Evolutionary conservation across 2,888 invertebrate species (phyloP), one percentile per base, ranked within the genome.

Genomic region (Sesamia inferens): DNA sequence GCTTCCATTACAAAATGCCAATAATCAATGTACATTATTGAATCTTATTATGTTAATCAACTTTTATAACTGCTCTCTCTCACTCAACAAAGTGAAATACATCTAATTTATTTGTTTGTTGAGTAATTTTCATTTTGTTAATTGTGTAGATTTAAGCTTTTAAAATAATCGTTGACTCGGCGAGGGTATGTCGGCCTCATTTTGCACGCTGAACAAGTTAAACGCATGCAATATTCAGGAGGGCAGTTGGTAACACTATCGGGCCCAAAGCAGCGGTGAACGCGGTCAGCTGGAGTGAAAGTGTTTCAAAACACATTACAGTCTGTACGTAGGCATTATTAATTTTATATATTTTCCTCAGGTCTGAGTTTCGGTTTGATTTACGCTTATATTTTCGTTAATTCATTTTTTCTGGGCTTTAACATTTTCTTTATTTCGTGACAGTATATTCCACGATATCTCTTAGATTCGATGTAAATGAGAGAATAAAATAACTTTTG

Each of bases 191-290:
- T 80, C 72, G 77, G 63, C 72, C 76, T 79, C 83, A 79, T 87
- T 86, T 84, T 88, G 76, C 76, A 78, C 78, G 74, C 71, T 74
- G 76, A 80, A 83, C 81, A 82, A 83, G 87, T 87, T 89, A 81
- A 87, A 88, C 84, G 79, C 79, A 88, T 88, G 85, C 81, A 87
- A 87, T 89, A 88, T 87, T 87, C 85, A 86, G 57, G 74, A 76
- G 82, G 68, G 76, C 70, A 74, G 84, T 81, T 84, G 72, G 64
- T 69, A 81, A 65, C 81, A 76, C 79, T 84, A 82, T 81, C 76
- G 67, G 67, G 58, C 31, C 51, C 58, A 69, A 69, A 68, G 58
- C 64, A 58, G 72, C 44, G 81, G 74, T 57, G 61, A 81, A 65
- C 59, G 71, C 76, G 83, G 79, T 76, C 79, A 79, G 73, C 61